These are phyloP conservation scores for Notolabrus celidotus DNA, from an alignment of 2,797 vertebrate species.

Conservation along the genomic window DNA sequence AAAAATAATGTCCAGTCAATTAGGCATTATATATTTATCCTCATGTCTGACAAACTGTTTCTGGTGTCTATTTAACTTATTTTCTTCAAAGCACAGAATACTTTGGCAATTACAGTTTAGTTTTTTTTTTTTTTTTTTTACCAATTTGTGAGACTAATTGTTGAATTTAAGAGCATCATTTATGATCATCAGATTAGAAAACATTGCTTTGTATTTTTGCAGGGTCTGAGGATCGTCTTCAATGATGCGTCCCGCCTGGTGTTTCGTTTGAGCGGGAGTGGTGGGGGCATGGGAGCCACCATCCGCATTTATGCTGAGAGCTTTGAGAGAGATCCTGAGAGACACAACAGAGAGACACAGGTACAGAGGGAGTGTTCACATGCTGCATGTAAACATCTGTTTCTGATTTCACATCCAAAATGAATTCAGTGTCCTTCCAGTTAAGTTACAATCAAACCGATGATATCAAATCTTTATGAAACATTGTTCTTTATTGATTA, in stretches of 20 bases:
- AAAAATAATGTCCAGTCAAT: too few relatives aligned
- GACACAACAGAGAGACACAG: constrained; percentile 94
- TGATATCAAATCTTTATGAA: constrained; percentile 10
- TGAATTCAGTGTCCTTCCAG: neutral
- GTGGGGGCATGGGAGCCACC: constrained; percentile 89
- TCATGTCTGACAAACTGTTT: too few relatives aligned
- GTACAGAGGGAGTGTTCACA: constrained; percentile 74
- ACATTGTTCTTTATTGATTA: too few relatives aligned
- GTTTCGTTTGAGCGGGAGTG: constrained; percentile 95
- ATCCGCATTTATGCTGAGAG: constrained; percentile 96
- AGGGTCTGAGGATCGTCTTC: constrained; percentile 96
- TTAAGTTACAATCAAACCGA: constrained; percentile 4
- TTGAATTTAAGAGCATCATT: neutral
- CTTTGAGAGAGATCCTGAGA: constrained; percentile 94
- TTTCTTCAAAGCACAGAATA: too few relatives aligned
- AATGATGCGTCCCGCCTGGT: constrained; percentile 92
- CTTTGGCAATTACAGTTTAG: too few relatives aligned
- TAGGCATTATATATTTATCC: too few relatives aligned
- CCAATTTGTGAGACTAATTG: neutral
- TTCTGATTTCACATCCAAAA: neutral
- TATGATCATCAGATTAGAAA: neutral
- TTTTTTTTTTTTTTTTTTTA: neutral
- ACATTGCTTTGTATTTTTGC: constrained; percentile 5
- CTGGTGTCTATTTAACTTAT: too few relatives aligned
- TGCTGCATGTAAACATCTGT: neutral